phyloP scores from a whole-genome alignment of 2,888 invertebrate genomes.

The Phorcus lineatus region DNA sequence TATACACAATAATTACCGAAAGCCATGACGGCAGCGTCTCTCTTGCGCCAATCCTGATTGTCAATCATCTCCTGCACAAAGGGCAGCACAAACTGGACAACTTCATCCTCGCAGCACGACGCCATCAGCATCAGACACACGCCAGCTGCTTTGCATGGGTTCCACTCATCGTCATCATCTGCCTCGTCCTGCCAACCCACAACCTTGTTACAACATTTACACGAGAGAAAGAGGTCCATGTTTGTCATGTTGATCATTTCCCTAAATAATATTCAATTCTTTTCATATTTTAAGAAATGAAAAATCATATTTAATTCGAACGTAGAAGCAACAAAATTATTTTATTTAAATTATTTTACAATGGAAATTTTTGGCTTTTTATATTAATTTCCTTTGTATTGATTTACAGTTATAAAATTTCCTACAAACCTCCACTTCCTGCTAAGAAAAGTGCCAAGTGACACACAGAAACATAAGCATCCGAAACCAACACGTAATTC shows the following conservation, averaged over 20 bases:
- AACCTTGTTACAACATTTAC: not conserved
- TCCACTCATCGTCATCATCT: slow-evolving; percentile 99
- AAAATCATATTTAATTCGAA: no score
- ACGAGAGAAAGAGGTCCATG: no score
- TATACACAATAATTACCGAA: slow-evolving; percentile 90
- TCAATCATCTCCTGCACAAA: slow-evolving; percentile 97
- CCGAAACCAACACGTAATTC: no score
- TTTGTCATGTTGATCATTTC: no score
- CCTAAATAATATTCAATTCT: no score
- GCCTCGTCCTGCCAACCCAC: slow-evolving; percentile 80
- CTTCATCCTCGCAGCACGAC: slow-evolving; percentile 96
- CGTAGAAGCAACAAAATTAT: no score
- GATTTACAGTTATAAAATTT: no score
- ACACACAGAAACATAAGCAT: not conserved
- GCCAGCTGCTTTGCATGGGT: slow-evolving; percentile 98
- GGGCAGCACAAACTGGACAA: slow-evolving; percentile 95
- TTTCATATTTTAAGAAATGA: no score
- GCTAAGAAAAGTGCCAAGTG: not conserved
- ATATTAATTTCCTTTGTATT: no score
- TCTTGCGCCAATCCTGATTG: slow-evolving; percentile 88
- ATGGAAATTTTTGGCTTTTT: no score
- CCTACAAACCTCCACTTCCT: no score
- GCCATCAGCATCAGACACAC: slow-evolving; percentile 98
- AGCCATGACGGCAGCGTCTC: slow-evolving; percentile 99
- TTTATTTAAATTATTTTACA: no score